Conservation (phyloP, 2,113 vertebrate genomes). For the Puntigrus tetrazona region DNA sequence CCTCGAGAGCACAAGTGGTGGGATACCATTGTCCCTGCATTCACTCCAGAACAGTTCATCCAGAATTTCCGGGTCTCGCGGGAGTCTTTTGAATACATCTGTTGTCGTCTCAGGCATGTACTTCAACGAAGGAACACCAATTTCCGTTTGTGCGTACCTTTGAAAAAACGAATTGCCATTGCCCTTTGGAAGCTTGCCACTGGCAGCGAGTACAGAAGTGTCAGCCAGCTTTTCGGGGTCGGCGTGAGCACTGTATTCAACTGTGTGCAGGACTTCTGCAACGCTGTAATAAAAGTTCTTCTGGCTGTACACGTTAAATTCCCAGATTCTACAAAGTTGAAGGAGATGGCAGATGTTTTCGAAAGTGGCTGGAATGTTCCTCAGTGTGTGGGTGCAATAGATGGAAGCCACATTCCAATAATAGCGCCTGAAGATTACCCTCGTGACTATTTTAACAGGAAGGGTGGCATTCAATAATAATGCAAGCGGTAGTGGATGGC, state of each 20-base stretch:
- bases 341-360: constrained; percentile 30
- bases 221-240: constrained; percentile 46
- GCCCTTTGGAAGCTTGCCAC: constrained; percentile 51
- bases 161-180: constrained; percentile 41
- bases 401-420: constrained; percentile 51
- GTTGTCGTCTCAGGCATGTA: background rate
- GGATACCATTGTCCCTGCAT: constrained; percentile 42
- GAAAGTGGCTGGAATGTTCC: constrained; percentile 24
- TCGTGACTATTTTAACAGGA: constrained; percentile 42
- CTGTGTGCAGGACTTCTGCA: constrained; percentile 53
- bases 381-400: constrained; percentile 44
- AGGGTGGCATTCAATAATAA: constrained; percentile 51
- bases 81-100: constrained; percentile 46
- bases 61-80: constrained; percentile 45
- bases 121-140: constrained; percentile 45
- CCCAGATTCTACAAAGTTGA: background rate
- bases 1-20: constrained; percentile 41
- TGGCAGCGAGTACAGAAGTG: constrained; percentile 37
- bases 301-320: constrained; percentile 6
- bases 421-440: constrained; percentile 47
- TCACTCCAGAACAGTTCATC: constrained; percentile 27
- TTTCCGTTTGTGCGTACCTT: constrained; percentile 46
- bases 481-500: constrained; percentile 51
- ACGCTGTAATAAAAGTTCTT: constrained; percentile 14
- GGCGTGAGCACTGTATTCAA: constrained; percentile 43